Conservation (phyloP, 2,113 vertebrate genomes). For the Pituophis catenifer region DNA sequence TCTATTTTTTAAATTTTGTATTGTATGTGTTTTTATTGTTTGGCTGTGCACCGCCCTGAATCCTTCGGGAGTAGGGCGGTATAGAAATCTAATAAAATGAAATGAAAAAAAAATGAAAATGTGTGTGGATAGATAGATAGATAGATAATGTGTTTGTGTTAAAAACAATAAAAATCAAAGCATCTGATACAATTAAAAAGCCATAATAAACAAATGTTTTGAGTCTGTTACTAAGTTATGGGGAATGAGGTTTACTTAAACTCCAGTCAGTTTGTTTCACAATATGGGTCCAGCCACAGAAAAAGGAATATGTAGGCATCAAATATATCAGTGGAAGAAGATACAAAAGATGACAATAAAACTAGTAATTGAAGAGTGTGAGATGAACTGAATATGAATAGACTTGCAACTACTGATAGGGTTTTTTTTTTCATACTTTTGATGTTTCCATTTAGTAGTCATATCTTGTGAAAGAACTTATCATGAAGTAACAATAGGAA, state of each 20-base stretch:
- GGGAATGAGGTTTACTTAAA: background rate
- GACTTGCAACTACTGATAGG: background rate
- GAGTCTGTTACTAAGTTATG: background rate
- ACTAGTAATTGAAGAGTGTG: background rate
- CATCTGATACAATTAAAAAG: background rate
- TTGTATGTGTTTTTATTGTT: too few species aligned
- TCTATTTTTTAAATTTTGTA: too few species aligned
- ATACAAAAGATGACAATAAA: background rate
- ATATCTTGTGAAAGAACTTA: background rate
- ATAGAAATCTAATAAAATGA: too few species aligned
- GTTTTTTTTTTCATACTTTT: background rate
- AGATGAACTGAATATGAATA: background rate
- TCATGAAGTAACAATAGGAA: background rate
- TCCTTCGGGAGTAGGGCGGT: too few species aligned
- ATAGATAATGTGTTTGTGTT: background rate
- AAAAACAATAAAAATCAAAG: background rate
- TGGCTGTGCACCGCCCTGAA: too few species aligned
- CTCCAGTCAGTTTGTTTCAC: background rate
- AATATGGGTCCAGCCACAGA: background rate
- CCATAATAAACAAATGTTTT: background rate
- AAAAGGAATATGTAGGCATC: background rate
- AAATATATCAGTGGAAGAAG: background rate
- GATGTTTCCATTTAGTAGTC: background rate
- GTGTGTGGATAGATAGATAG: too few species aligned
- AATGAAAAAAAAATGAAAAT: too few species aligned